Conservation (phyloP, 1,140 invertebrate species). For the Drosophila ficusphila region DNA sequence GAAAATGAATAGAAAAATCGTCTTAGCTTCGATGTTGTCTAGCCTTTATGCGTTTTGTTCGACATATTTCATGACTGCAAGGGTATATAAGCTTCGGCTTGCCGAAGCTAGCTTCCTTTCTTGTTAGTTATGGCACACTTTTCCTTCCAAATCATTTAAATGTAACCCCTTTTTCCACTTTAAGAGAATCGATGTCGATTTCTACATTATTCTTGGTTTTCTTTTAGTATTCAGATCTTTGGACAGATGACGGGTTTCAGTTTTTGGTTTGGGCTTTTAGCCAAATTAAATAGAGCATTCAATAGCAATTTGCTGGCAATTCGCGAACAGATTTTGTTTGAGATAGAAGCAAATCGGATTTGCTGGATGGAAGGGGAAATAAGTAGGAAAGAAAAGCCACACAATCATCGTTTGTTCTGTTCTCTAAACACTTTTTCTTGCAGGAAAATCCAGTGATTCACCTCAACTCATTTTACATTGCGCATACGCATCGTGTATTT, state of each 20-base stretch:
- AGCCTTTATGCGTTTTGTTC: too few relatives aligned
- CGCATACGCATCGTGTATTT: neutral
- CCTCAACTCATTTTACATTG: constrained; percentile 10
- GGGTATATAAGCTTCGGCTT: too few relatives aligned
- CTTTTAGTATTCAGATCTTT: constrained; percentile 4
- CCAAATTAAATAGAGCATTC: constrained; percentile 41
- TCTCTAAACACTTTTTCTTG: neutral
- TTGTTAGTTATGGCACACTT: too few relatives aligned
- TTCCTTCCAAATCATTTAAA: too few relatives aligned
- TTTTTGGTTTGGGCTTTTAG: constrained; percentile 37
- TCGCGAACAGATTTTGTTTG: neutral
- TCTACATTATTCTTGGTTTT: neutral
- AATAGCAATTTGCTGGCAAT: constrained; percentile 3
- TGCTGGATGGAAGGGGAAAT: neutral
- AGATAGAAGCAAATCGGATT: neutral
- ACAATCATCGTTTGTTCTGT: too few relatives aligned
- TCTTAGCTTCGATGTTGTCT: too few relatives aligned
- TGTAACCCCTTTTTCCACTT: too few relatives aligned
- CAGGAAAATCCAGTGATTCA: neutral
- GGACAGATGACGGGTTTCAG: constrained; percentile 24
- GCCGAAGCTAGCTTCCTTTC: too few relatives aligned
- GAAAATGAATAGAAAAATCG: too few relatives aligned
- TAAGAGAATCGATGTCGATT: constrained; percentile 51
- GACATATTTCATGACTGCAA: too few relatives aligned
- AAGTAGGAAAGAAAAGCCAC: neutral